Conservation (phyloP, 2,797 vertebrate species). For the Fundulus diaphanus region DNA sequence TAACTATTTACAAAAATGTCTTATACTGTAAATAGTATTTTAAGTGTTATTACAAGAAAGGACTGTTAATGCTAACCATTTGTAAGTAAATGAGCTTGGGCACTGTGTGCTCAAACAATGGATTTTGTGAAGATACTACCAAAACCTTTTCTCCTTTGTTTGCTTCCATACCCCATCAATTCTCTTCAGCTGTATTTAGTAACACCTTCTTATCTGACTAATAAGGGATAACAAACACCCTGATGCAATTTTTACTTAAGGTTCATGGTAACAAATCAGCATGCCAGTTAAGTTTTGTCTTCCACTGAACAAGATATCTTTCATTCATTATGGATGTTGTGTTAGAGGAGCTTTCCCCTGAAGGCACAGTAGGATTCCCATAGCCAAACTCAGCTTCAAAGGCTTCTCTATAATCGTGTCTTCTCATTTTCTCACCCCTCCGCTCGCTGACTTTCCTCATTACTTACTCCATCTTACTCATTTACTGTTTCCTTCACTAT, state of each 20-base stretch:
- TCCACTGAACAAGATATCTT: slow-evolving; percentile 82
- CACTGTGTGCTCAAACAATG: neutral
- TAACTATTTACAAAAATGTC: neutral
- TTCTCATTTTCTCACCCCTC: slow-evolving; percentile 71
- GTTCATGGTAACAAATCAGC: slow-evolving; percentile 76
- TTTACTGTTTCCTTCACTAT: slow-evolving; percentile 45
- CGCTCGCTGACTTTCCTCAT: slow-evolving; percentile 60
- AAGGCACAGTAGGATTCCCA: slow-evolving; percentile 80
- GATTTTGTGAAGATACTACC: neutral
- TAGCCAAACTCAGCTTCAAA: slow-evolving; percentile 78
- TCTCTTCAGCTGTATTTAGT: slow-evolving; percentile 17
- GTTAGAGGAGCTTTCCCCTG: slow-evolving; percentile 78
- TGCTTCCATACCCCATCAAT: slow-evolving; percentile 15
- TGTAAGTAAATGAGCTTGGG: neutral
- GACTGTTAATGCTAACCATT: neutral
- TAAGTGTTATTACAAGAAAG: neutral
- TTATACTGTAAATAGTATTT: neutral
- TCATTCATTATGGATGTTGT: slow-evolving; percentile 86
- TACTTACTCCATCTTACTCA: slow-evolving; percentile 67
- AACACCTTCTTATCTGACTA: slow-evolving; percentile 49
- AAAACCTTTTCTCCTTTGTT: neutral
- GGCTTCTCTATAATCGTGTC: slow-evolving; percentile 77
- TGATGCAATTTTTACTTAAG: slow-evolving; percentile 78
- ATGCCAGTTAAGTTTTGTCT: slow-evolving; percentile 77
- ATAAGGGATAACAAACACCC: slow-evolving; percentile 67